Evolutionary conservation across 23 tunicate species (phyloP).

Genomic region (Styela plicata): DNA sequence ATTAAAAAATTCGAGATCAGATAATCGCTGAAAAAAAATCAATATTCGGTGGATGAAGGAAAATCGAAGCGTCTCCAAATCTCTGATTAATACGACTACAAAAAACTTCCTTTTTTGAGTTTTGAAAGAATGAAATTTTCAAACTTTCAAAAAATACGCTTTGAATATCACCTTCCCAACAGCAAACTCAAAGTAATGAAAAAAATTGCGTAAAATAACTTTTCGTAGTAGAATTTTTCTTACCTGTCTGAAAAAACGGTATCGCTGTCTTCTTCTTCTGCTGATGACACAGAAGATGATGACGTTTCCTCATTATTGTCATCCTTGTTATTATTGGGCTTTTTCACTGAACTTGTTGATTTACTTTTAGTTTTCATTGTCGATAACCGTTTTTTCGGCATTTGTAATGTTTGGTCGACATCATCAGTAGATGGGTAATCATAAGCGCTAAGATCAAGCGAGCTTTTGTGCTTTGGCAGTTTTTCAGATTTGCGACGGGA

Average conservation of each 20-base stretch:
- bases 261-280: slow-evolving; percentile 33
- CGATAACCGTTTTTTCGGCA: slow-evolving; percentile 1
- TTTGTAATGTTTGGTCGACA: background rate
- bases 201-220: too few relatives aligned
- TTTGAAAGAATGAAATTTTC: too few relatives aligned
- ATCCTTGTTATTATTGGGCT: background rate
- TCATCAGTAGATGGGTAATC: slow-evolving; percentile 14
- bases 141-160: too few relatives aligned
- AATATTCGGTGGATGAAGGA: too few relatives aligned
- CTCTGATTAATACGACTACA: too few relatives aligned
- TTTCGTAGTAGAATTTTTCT: too few relatives aligned
- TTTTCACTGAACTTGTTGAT: background rate
- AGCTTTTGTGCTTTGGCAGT: background rate
- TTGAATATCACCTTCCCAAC: too few relatives aligned
- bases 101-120: too few relatives aligned
- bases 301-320: background rate
- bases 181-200: too few relatives aligned
- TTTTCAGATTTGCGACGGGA: background rate
- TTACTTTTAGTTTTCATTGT: background rate
- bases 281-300: slow-evolving; percentile 22
- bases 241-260: slow-evolving; percentile 32
- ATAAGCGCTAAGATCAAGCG: slow-evolving; percentile 12
- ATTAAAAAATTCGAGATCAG: too few relatives aligned
- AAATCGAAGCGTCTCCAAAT: too few relatives aligned
- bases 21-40: too few relatives aligned